These are phyloP conservation scores for Pollachius pollachius DNA, from an alignment of 2,113 vertebrate species.

Conservation along the genomic window DNA sequence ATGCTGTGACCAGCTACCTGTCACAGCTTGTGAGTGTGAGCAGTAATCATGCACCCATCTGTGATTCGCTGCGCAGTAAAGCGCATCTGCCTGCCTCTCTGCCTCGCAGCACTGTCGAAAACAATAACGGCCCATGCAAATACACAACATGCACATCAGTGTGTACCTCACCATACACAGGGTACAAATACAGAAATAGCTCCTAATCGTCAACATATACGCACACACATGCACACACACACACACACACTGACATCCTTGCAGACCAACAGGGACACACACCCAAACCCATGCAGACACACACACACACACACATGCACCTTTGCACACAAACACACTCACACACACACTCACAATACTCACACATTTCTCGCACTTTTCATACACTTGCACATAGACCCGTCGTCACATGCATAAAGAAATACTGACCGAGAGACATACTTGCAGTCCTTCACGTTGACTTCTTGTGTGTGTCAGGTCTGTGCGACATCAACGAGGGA, in stretches of 20 bases:
- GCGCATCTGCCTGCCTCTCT: slow-evolving; percentile 46
- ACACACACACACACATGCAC: background rate
- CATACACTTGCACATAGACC: too few relatives aligned
- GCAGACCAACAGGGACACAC: background rate
- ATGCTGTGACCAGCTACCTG: slow-evolving; percentile 63
- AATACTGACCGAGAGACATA: too few relatives aligned
- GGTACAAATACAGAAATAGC: too few relatives aligned
- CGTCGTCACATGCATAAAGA: too few relatives aligned
- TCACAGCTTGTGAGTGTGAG: slow-evolving; percentile 49
- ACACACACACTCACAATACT: too few relatives aligned
- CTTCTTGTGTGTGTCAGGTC: slow-evolving; percentile 72
- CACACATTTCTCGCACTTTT: too few relatives aligned
- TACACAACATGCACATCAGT: slow-evolving; percentile 17
- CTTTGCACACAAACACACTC: too few relatives aligned
- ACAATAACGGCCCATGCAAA: slow-evolving; percentile 1
- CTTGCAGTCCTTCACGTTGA: background rate
- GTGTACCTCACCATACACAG: too few relatives aligned
- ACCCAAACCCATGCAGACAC: background rate
- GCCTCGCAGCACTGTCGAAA: slow-evolving; percentile 44
- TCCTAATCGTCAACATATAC: slow-evolving; percentile 1
- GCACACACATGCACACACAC: too few relatives aligned
- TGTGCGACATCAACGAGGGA: slow-evolving; percentile 95
- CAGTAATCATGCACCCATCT: slow-evolving; percentile 65
- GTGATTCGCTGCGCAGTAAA: slow-evolving; percentile 49
- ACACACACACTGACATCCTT: too few relatives aligned